A percentile compares a stretch with the other conserved stretches of the same genome.
Conservation (phyloP, 1,140 invertebrate genomes). For the Heliconius hermathena region DNA sequence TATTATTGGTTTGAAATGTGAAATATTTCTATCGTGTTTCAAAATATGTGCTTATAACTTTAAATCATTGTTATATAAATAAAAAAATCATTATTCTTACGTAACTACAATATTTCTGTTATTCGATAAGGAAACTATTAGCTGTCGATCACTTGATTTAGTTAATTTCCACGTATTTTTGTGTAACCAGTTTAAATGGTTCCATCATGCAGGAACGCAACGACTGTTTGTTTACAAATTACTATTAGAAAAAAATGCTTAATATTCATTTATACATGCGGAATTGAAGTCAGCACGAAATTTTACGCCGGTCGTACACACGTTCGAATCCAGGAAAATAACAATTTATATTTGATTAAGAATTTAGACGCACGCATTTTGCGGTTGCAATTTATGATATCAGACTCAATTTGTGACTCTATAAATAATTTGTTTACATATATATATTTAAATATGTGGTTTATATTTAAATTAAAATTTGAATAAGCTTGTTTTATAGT, state of each 20-base stretch:
- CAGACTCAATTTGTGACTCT: background rate
- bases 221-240: background rate
- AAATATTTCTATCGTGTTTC: background rate
- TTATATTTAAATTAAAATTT: background rate
- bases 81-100: background rate
- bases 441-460: background rate
- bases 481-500: no score
- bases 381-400: background rate
- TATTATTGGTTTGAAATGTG: background rate
- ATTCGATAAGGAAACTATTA: background rate
- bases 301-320: background rate
- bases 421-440: background rate
- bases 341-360: background rate
- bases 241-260: background rate
- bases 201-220: background rate
- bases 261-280: constrained; percentile 2
- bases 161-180: constrained; percentile 1
- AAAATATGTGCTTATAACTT: background rate
- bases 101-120: background rate
- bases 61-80: background rate
- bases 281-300: background rate
- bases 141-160: constrained; percentile 8
- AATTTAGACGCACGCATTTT: background rate
- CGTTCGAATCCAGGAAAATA: constrained; percentile 8
- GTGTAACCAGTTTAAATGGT: background rate